Evolutionary conservation across 2,797 vertebrate genomes (phyloP), one percentile per base, ranked within the genome.

Genomic region (Lerista edwardsae): DNA sequence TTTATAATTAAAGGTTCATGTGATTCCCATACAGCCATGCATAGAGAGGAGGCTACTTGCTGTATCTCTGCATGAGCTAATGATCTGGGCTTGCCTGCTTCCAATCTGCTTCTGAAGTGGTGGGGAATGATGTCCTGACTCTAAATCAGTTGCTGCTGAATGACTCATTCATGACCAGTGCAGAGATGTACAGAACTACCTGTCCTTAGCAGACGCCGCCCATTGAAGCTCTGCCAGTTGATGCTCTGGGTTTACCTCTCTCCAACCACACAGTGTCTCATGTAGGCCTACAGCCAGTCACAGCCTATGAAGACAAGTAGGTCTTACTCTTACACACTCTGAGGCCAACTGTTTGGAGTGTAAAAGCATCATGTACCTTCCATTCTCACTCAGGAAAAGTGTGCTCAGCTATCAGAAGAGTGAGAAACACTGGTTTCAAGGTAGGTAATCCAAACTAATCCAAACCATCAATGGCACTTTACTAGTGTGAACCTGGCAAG

Each of bases 401-500:
- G 41, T 61, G 51, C 44, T 67, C 12, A 36, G 25, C 57, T 47
- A 59, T 44, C 55, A 27, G 59, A 55, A 57, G 44, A 65, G 65
- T 57, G 75, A 68, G 47, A 69, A 85, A 75, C 59, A 55, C 23
- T 17, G 4, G 15, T 76, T 77, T 44, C 10, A 81, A 77, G 6
- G 47, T 75, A 51, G 65, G 55, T 61, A 57, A 51, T 15, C 59
- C 59, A 25, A 61, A 61, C 31, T 57, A 79, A 75, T 80, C 57
- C 34, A 84, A 62, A 75, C 4, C 15, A 25, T 80, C 41, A 81
- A 44, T 72, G 27, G 41, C 15, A 79, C 27, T 84, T 79, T 65
- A 75, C 31, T 71, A 41, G 23, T 65, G 21, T 72, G 82, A 84
- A 64, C 31, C 57, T 75, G 34, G 34, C 84, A 80, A 75, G 34